Percentiles rank a stretch among this genome's conserved stretches.
phyloP scores from a whole-genome alignment of 2,888 invertebrate species.

The Cosmorhoe ocellata region DNA sequence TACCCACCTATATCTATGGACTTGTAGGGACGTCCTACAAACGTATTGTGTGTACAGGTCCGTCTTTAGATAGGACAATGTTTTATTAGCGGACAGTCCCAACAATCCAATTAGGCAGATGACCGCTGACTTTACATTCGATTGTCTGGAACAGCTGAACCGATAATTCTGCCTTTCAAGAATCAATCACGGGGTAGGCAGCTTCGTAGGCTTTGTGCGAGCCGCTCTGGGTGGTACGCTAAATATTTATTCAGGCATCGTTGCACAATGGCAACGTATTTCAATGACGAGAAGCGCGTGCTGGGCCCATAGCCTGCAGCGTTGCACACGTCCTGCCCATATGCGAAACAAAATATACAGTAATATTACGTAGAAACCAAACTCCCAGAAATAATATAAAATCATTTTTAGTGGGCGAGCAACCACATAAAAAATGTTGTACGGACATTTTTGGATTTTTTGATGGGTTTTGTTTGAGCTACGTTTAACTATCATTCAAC shows the following conservation, averaged over 20 bases:
- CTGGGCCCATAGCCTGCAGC: conserved; percentile 50
- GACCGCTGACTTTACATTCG: conserved; percentile 21
- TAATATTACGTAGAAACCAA: conserved; percentile 4
- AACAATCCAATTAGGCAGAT: conserved; percentile 34
- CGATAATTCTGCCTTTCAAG: conserved; percentile 65
- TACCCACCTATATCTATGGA: no score
- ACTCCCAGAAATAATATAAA: conserved; percentile 7
- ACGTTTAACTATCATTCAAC: no score
- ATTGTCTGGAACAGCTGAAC: conserved; percentile 33
- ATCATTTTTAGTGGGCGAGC: background rate
- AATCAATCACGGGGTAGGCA: conserved; percentile 63
- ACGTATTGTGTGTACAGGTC: background rate
- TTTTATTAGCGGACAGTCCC: conserved; percentile 23
- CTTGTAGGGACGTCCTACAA: background rate
- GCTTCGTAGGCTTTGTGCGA: conserved; percentile 49
- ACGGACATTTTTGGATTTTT: no score
- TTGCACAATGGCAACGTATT: conserved; percentile 76
- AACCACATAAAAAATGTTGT: no score
- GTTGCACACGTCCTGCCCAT: conserved; percentile 29
- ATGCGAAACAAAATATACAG: background rate
- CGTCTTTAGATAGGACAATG: conserved; percentile 5
- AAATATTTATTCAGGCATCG: conserved; percentile 76
- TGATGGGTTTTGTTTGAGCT: no score
- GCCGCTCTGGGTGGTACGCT: conserved; percentile 75
- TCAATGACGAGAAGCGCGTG: conserved; percentile 61